Evolutionary conservation across 2,113 vertebrate species (phyloP).

Genomic region (Urocolius indicus): DNA sequence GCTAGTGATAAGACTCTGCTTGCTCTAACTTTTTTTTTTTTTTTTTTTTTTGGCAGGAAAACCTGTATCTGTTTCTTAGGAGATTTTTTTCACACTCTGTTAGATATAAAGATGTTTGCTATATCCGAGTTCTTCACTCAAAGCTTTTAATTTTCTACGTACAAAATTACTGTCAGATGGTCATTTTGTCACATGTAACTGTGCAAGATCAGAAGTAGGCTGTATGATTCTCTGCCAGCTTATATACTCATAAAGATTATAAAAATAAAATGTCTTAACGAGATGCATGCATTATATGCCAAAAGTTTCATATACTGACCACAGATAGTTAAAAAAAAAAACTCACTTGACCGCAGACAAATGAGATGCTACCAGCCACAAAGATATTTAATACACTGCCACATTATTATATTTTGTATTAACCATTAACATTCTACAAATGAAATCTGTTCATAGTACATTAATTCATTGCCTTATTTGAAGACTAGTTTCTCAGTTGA

Average conservation of each 20-base stretch:
- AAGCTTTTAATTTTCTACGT: conserved; percentile 34
- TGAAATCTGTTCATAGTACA: neutral
- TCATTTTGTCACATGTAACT: conserved; percentile 42
- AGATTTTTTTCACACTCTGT: conserved; percentile 24
- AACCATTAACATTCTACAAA: conserved; percentile 10
- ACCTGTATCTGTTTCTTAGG: conserved; percentile 35
- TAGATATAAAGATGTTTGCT: conserved; percentile 33
- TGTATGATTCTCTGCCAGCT: conserved; percentile 13
- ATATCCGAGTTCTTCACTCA: neutral
- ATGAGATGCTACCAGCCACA: conserved; percentile 1
- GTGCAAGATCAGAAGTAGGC: conserved; percentile 19
- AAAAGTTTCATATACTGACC: conserved; percentile 8
- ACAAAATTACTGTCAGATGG: conserved; percentile 45
- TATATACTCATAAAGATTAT: neutral
- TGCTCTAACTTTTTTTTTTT: conserved; percentile 21
- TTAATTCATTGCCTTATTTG: neutral
- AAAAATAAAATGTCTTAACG: neutral
- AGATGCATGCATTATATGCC: neutral
- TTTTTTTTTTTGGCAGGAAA: conserved; percentile 27
- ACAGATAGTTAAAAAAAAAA: neutral
- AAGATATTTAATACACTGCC: conserved; percentile 25
- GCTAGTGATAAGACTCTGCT: neutral
- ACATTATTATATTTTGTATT: conserved; percentile 35
- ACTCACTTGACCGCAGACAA: neutral
- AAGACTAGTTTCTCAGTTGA: neutral